Conservation (phyloP, 1,140 invertebrate species). For the Sycobia sp. region DNA sequence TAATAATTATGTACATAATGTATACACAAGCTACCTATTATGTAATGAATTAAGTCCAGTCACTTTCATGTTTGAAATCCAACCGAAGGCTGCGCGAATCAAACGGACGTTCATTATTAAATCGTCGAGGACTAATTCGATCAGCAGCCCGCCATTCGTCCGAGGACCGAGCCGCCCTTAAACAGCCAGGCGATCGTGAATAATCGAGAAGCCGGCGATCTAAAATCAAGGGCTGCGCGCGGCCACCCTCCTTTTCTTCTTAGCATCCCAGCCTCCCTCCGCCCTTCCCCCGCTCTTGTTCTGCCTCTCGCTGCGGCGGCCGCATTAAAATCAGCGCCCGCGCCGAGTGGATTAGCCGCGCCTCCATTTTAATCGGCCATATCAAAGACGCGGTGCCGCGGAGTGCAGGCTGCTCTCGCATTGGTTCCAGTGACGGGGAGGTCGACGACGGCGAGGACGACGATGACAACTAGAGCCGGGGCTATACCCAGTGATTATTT, state of each 20-base stretch:
- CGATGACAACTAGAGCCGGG: not conserved
- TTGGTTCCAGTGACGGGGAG: too few relatives aligned
- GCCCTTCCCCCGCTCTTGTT: too few relatives aligned
- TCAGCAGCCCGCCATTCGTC: not conserved
- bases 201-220: slow-evolving; percentile 13
- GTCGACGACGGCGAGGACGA: not conserved
- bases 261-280: too few relatives aligned
- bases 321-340: too few relatives aligned
- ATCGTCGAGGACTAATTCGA: not conserved
- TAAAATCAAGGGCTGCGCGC: not conserved
- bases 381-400: slow-evolving; percentile 22
- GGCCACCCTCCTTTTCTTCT: not conserved
- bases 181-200: slow-evolving; percentile 5
- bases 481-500: slow-evolving; percentile 46
- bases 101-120: slow-evolving; percentile 7
- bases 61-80: too few relatives aligned
- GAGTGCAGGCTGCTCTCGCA: too few relatives aligned
- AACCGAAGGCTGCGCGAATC: too few relatives aligned
- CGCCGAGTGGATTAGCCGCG: slow-evolving; percentile 27
- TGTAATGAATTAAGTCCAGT: too few relatives aligned
- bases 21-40: too few relatives aligned
- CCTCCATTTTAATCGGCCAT: slow-evolving; percentile 25
- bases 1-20: too few relatives aligned
- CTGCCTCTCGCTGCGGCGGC: too few relatives aligned
- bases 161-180: not conserved